These are phyloP conservation scores for Cenopis cana DNA, from an alignment of 2,888 invertebrate genomes.

Conservation along the genomic window DNA sequence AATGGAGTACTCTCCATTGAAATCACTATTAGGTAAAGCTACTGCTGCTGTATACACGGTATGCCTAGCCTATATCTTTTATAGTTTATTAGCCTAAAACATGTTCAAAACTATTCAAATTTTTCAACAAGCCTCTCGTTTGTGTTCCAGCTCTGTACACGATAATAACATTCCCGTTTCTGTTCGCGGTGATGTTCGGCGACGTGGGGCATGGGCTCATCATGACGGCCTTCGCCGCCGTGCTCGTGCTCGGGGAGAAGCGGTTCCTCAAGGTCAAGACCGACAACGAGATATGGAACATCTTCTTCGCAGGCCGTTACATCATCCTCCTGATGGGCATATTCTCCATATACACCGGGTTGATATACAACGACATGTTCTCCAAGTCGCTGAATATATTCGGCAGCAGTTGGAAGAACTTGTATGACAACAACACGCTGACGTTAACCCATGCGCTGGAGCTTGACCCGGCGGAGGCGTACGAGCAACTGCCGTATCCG, in stretches of 20 bases:
- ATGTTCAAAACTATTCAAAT: too few species aligned
- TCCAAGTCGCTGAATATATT: constrained; percentile 89
- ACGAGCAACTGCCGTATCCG: constrained; percentile 84
- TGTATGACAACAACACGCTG: constrained; percentile 68
- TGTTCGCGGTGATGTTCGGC: constrained; percentile 92
- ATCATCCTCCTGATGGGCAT: constrained; percentile 90
- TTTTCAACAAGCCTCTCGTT: background rate
- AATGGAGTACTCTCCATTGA: too few species aligned
- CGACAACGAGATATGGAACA: constrained; percentile 88
- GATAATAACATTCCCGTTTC: constrained; percentile 90
- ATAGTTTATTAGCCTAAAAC: too few species aligned
- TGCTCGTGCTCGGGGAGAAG: constrained; percentile 87
- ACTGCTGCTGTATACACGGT: too few species aligned
- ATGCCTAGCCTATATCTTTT: too few species aligned
- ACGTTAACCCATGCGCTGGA: constrained; percentile 61
- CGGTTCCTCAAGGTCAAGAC: constrained; percentile 79
- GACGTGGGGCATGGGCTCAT: constrained; percentile 90
- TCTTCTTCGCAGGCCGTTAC: constrained; percentile 90
- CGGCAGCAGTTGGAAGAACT: constrained; percentile 86
- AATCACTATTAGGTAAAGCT: too few species aligned
- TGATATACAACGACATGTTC: constrained; percentile 90
- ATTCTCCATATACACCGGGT: constrained; percentile 90
- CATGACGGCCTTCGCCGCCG: constrained; percentile 87
- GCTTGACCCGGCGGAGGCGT: constrained; percentile 78
- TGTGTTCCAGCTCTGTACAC: constrained; percentile 87